A percentile compares a stretch with the other conserved stretches of the same genome.
Evolutionary conservation across 2,797 vertebrate genomes (phyloP).

Genomic region (Huso huso): DNA sequence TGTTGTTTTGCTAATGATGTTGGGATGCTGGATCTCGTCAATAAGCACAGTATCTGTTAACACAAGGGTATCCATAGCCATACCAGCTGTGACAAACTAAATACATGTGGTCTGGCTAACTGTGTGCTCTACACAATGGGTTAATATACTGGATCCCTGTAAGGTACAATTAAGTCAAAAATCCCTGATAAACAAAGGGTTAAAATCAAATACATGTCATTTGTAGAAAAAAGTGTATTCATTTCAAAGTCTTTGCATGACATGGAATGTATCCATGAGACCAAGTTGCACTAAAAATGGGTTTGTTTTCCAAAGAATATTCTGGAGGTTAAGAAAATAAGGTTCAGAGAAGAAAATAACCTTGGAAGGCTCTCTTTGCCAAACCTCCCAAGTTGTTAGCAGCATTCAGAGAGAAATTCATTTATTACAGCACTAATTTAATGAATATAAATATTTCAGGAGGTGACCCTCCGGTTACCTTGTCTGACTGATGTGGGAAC

Average conservation of each 20-base stretch:
- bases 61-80: no score
- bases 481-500: constrained; percentile 33
- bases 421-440: constrained; percentile 56
- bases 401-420: constrained; percentile 40
- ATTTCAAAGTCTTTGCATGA: background rate
- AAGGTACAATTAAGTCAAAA: no score
- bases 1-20: no score
- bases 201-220: background rate
- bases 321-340: constrained; percentile 49
- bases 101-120: no score
- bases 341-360: constrained; percentile 31
- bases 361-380: constrained; percentile 36
- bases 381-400: constrained; percentile 49
- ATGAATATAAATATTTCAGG: constrained; percentile 53
- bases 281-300: background rate
- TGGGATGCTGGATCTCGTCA: no score
- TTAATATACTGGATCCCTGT: no score
- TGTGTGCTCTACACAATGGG: no score
- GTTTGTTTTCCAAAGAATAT: constrained; percentile 32
- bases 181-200: background rate
- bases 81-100: no score
- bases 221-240: background rate
- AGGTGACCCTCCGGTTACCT: constrained; percentile 39
- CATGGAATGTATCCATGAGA: background rate
- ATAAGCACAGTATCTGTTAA: no score